Percentiles rank a stretch among this genome's conserved stretches.
phyloP scores from a whole-genome alignment of 2,888 invertebrate species.

The Monoplex corrugatus region DNA sequence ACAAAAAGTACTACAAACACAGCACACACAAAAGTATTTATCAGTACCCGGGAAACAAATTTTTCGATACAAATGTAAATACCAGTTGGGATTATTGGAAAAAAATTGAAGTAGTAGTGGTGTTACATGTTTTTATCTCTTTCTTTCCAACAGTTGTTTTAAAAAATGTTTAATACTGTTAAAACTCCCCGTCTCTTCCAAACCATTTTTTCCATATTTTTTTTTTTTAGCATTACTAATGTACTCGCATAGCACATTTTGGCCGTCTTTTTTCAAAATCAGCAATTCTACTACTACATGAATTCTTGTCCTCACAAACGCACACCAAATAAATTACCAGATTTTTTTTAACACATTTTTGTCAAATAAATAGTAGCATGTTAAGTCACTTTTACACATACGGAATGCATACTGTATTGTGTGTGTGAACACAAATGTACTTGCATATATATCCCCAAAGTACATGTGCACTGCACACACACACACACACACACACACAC shows the following conservation, averaged over 20 bases:
- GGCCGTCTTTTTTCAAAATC: background rate
- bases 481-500: background rate
- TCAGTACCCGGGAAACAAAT: constrained; percentile 13
- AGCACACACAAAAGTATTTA: background rate
- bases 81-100: background rate
- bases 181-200: background rate
- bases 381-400: too few species aligned
- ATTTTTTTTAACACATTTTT: background rate
- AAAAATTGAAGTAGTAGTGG: background rate
- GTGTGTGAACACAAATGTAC: too few species aligned
- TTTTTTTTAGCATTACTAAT: background rate
- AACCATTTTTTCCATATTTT: background rate
- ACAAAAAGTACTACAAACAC: background rate
- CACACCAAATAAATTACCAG: too few species aligned
- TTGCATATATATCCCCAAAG: too few species aligned
- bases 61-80: background rate
- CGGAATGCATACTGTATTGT: too few species aligned
- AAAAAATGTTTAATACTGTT: background rate
- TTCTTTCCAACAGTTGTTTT: too few species aligned
- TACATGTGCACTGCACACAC: too few species aligned
- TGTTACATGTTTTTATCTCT: background rate
- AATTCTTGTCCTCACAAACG: too few species aligned
- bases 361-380: constrained; percentile 5
- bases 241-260: background rate
- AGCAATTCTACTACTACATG: background rate